Evolutionary conservation across 2,797 vertebrate genomes (phyloP), one percentile per base, ranked within the genome.

Genomic region (Heteromormyrus szaboi): DNA sequence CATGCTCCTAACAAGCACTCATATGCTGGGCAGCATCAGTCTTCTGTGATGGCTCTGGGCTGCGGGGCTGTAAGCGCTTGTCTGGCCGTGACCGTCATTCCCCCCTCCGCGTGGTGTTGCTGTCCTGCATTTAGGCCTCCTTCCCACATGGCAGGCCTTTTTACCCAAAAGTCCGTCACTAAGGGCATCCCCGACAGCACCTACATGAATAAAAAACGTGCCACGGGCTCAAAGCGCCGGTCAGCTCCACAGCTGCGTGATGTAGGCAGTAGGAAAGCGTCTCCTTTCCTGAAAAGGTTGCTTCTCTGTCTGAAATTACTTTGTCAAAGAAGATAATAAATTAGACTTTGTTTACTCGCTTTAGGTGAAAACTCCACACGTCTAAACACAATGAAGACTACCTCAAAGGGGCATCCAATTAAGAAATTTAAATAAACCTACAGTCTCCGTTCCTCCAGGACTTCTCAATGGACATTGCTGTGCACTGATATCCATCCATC

Each of bases 361-460:
- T 89, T 87, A 89, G 56, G 86, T 46, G 50, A 50, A 25, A 65
- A 68, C 37, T 50, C n/a, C 41, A 50, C 33, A 79, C 14, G 5
- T 54, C 44, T 89, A 59, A 72, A 59, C 54, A 46, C 59, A 54
- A 29, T 53, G 85, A 76, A 85, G 65, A 19, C 54, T 50, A 85
- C 90, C 88, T 87, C 68, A 62, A 86, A 89, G 84, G 90, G 90
- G 88, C 88, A 89, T 89, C 90, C 90, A 92, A 92, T 93, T 93
- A 89, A 91, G 90, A 89, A 76, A 90, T 93, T 91, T 90, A 90
- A 91, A 91, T 92, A 92, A 92, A 91, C 89, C 89, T 89, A 87
- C 89, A 89, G 90, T 87, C 85, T 90, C 91, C 90, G 88, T 91
- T 89, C 90, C 89, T 85, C 37, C 0, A 86, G 90, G 92, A 90